phyloP scores from a whole-genome alignment of 2,797 vertebrate species.

The Danio tinwini region DNA sequence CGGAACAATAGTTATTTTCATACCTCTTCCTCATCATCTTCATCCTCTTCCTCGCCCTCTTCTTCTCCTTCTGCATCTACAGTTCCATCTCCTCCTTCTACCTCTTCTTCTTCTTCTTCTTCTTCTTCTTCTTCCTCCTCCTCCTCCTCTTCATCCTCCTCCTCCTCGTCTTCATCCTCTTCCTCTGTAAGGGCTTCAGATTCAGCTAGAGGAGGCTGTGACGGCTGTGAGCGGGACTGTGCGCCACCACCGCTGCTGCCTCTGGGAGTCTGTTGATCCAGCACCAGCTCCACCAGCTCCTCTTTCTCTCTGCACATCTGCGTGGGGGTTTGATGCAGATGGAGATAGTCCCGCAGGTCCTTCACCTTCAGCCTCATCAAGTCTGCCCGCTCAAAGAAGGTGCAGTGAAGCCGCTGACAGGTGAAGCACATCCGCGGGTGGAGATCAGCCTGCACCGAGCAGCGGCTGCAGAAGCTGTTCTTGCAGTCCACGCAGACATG shows the following conservation, averaged over 20 bases:
- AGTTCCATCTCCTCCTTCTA: neutral
- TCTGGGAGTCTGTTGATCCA: constrained; percentile 77
- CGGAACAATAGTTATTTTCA: neutral
- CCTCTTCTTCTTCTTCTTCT: constrained; percentile 4
- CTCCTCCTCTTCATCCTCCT: neutral
- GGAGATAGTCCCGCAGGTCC: constrained; percentile 86
- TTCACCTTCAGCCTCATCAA: constrained; percentile 79
- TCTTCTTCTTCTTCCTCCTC: neutral
- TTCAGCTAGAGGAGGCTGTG: constrained; percentile 57
- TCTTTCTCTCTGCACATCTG: constrained; percentile 88
- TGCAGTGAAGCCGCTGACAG: constrained; percentile 64
- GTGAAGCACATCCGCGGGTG: constrained; percentile 63
- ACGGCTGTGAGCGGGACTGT: constrained; percentile 42
- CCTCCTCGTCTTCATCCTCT: constrained; percentile 67
- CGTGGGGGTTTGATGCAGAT: constrained; percentile 82
- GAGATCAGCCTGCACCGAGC: constrained; percentile 61
- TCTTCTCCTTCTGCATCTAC: constrained; percentile 9
- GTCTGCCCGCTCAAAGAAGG: constrained; percentile 63
- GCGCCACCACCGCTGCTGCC: constrained; percentile 61
- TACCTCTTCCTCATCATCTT: constrained; percentile 34
- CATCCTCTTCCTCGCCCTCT: constrained; percentile 23
- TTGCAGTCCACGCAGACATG: constrained; percentile 69
- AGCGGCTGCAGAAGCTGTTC: constrained; percentile 66
- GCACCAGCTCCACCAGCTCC: constrained; percentile 86
- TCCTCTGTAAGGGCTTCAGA: constrained; percentile 70